These are phyloP conservation scores for Microplitis manilae DNA, from an alignment of 2,888 invertebrate species.

Conservation along the genomic window DNA sequence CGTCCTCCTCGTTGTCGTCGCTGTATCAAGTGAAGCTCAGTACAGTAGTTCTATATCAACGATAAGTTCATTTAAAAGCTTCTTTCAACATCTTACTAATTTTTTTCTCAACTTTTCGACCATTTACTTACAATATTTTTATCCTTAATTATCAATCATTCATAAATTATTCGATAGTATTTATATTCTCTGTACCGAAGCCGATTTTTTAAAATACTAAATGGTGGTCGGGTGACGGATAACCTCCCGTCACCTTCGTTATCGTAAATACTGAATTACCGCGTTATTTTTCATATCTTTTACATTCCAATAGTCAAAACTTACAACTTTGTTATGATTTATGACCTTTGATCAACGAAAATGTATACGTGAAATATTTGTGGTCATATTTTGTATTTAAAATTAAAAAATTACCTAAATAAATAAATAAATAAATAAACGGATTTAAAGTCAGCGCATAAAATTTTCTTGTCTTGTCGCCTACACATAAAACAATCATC, in stretches of 20 bases:
- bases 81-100: too few species aligned
- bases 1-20: constrained; percentile 1
- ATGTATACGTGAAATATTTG: not conserved
- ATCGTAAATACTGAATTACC: not conserved
- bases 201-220: not conserved
- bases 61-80: too few species aligned
- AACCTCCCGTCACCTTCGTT: not conserved
- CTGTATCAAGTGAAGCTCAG: not conserved
- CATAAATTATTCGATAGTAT: too few species aligned
- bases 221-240: not conserved
- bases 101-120: too few species aligned
- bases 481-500: not conserved
- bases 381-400: too few species aligned
- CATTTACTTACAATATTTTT: too few species aligned
- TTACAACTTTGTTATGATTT: not conserved
- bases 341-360: not conserved
- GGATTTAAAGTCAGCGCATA: too few species aligned
- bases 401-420: too few species aligned
- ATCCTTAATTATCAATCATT: too few species aligned
- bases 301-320: not conserved
- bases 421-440: too few species aligned
- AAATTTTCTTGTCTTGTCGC: not conserved
- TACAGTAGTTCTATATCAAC: too few species aligned
- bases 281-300: not conserved
- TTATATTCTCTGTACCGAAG: too few species aligned